phyloP scores from a whole-genome alignment of 2,797 vertebrate species.

The Pipistrellus nathusii region DNA sequence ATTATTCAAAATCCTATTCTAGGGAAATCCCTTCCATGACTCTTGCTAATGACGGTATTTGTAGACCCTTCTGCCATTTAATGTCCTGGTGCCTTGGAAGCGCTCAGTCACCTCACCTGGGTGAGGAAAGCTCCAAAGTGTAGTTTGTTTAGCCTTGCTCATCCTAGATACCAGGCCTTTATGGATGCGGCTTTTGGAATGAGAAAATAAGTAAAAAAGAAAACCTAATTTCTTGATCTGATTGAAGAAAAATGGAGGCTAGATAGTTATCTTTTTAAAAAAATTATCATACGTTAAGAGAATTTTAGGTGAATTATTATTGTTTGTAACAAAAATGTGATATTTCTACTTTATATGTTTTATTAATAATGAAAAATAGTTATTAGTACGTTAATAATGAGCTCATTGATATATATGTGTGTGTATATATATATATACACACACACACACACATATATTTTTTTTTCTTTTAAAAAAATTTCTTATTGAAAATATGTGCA shows the following conservation, averaged over 20 bases:
- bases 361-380: slow-evolving; percentile 71
- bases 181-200: slow-evolving; percentile 80
- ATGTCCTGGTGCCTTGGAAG: slow-evolving; percentile 83
- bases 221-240: slow-evolving; percentile 79
- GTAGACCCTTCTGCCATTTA: slow-evolving; percentile 84
- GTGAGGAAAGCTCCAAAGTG: slow-evolving; percentile 81
- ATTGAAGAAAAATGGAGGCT: slow-evolving; percentile 72
- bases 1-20: slow-evolving; percentile 85
- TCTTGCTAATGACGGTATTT: slow-evolving; percentile 85
- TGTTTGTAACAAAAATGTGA: slow-evolving; percentile 70
- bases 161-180: slow-evolving; percentile 80
- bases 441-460: background rate
- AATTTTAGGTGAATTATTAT: slow-evolving; percentile 76
- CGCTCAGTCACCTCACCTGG: slow-evolving; percentile 76
- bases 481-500: slow-evolving; percentile 74
- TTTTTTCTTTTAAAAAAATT: slow-evolving; percentile 60
- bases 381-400: slow-evolving; percentile 74
- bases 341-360: slow-evolving; percentile 79
- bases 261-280: slow-evolving; percentile 73
- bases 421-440: background rate
- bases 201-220: slow-evolving; percentile 80
- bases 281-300: slow-evolving; percentile 74
- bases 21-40: slow-evolving; percentile 85
- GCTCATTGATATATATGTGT: slow-evolving; percentile 71
- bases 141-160: slow-evolving; percentile 79